A percentile compares a stretch with the other conserved stretches of the same genome.
Conservation (phyloP, 2,113 vertebrate genomes). For the Alosa alosa region DNA sequence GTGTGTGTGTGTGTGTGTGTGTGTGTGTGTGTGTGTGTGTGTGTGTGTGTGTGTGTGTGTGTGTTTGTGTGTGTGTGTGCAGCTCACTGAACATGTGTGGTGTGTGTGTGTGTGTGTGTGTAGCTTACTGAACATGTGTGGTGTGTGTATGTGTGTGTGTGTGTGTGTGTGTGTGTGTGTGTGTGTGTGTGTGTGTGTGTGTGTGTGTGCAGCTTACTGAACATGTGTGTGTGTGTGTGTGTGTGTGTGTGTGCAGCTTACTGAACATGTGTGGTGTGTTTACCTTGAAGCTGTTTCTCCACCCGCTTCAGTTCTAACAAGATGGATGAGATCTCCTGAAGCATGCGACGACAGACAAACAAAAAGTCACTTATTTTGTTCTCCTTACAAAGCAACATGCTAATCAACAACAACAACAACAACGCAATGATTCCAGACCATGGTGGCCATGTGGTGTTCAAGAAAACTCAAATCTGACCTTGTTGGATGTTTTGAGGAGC, state of each 20-base stretch:
- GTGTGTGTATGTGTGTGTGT: background rate
- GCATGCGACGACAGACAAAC: background rate
- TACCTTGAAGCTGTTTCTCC: constrained; percentile 97
- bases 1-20: background rate
- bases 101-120: background rate
- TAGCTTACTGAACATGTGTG: no score
- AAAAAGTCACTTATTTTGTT: background rate
- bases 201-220: no score
- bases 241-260: no score
- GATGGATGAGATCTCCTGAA: constrained; percentile 92
- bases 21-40: background rate
- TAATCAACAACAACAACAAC: background rate
- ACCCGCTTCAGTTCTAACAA: constrained; percentile 91
- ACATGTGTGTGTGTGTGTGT: no score
- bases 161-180: background rate
- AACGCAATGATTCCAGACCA: background rate
- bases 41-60: background rate
- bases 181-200: background rate
- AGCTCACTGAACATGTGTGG: no score
- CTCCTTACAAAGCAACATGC: background rate
- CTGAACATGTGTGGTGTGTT: background rate
- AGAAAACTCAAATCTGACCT: constrained; percentile 68
- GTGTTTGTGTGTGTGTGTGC: no score
- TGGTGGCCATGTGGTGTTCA: background rate
- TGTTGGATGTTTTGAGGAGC: constrained; percentile 93